Base-by-base conservation (phyloP, 1,140 invertebrate species). In the Drosophila teissieri region DNA sequence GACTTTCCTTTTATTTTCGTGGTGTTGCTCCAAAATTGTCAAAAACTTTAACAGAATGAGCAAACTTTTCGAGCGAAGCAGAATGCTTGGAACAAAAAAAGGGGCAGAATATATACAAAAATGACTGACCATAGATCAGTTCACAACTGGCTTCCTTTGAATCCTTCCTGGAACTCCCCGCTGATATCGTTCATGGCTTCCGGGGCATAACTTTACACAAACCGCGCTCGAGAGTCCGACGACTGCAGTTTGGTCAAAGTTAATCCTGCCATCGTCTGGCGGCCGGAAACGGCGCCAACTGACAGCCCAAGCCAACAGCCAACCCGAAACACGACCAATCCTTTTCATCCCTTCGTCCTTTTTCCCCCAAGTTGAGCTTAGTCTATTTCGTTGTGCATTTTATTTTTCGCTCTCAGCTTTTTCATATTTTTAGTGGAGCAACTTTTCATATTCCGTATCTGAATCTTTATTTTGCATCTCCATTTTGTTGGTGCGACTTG, bases 161-260 rank as follows among this genome's bases (percentile, higher is more conserved):
- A 27, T 42, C 48, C 45, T 48, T 55, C 49, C 44, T 51, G 8
- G n/a, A 49, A 45, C 8, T 36, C 56, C 61, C 60, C 63, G 57
- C 80, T 78, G 80, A 83, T 83, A 83, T 83, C 80, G 80, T 83
- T 82, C 67, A 73, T 81, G 73, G 68, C 79, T 82, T 83, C 80
- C 80, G 80, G 68, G 60, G 80, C 80, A 83, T 83, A 83, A 83
- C 82, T 83, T 83, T 78, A 34, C 58, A 78, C 58, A 81, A 78
- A 46, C 79, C 75, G 62, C 62, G 75, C 76, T 64, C 58, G 67
- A 54, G 53, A 45, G 34, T 39, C 19, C 37, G 39, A 17, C 51
- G 51, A 55, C 56, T 80, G 70, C 69, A 80, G 78, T 42, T 51
- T 65, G 80, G 69, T 45, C 73, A 77, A 78, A 81, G 79, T 72